phyloP scores from a whole-genome alignment of 92 coral and sea anemone genomes.

The Palythoa caribaeorum region DNA sequence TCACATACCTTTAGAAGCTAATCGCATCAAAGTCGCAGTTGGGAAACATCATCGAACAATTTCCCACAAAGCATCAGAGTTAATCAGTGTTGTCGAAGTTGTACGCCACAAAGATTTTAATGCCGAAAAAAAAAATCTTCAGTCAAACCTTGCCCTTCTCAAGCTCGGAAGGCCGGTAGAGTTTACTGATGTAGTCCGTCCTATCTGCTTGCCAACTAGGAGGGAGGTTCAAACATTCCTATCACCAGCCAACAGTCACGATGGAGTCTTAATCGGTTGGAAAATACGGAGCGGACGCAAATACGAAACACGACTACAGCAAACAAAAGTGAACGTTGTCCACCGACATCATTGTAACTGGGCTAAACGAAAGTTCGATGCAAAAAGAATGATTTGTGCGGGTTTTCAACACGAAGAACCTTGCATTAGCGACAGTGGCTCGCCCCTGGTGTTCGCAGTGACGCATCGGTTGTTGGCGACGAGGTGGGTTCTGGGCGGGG shows the following conservation, averaged over 20 bases:
- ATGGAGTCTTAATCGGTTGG: conserved; percentile 89
- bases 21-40: conserved; percentile 72
- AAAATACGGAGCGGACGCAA: conserved; percentile 67
- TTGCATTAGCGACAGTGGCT: conserved; percentile 94
- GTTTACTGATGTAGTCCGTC: conserved; percentile 71
- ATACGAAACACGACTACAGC: conserved; percentile 73
- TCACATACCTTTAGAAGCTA: conserved; percentile 31
- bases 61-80: conserved; percentile 46
- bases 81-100: conserved; percentile 68
- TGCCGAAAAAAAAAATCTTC: conserved; percentile 51
- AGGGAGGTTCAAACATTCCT: conserved; percentile 57
- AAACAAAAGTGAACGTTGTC: conserved; percentile 66
- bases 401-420: conserved; percentile 71
- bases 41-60: conserved; percentile 70
- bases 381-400: conserved; percentile 79
- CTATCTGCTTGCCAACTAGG: conserved; percentile 87
- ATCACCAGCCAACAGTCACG: conserved; percentile 48
- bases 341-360: conserved; percentile 76
- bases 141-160: conserved; percentile 83
- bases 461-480: conserved; percentile 49
- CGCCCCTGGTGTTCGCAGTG: conserved; percentile 90
- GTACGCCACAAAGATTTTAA: conserved; percentile 77
- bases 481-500: conserved; percentile 86
- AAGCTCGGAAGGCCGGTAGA: conserved; percentile 76
- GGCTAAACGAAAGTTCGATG: conserved; percentile 68